phyloP scores from a whole-genome alignment of 2,113 vertebrate genomes.

The Zosterops hypoxanthus region DNA sequence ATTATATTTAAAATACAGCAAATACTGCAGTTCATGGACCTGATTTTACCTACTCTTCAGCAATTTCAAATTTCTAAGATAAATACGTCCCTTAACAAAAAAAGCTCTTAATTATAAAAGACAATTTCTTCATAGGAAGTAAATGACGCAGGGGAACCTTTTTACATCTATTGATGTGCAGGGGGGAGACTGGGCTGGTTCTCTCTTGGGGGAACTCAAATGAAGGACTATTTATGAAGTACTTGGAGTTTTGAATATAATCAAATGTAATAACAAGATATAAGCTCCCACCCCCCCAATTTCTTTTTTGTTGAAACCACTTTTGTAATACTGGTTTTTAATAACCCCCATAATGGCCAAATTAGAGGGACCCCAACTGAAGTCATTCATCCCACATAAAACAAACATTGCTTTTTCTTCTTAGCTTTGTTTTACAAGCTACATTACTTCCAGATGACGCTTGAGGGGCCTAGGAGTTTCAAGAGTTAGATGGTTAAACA shows the following conservation, averaged over 20 bases:
- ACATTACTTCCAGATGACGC: conserved; percentile 93
- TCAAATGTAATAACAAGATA: conserved; percentile 75
- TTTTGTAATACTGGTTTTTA: conserved; percentile 82
- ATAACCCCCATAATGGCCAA: conserved; percentile 84
- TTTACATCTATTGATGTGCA: conserved; percentile 4
- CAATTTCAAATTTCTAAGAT: not conserved
- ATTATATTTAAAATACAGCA: not conserved
- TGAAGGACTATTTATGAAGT: conserved; percentile 63
- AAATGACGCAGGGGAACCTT: conserved; percentile 47
- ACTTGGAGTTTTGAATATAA: conserved; percentile 71
- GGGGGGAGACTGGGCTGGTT: conserved; percentile 44
- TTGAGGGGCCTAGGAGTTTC: conserved; percentile 73
- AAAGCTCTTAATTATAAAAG: conserved; percentile 14
- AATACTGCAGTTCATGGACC: not conserved
- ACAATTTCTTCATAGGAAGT: conserved; percentile 51
- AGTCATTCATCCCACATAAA: conserved; percentile 90
- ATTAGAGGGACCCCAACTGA: conserved; percentile 87
- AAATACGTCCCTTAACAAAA: not conserved
- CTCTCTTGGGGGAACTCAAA: conserved; percentile 60
- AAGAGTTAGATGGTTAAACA: conserved; percentile 76
- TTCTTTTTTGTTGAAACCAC: conserved; percentile 72
- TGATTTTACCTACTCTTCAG: not conserved
- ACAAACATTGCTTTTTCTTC: conserved; percentile 85
- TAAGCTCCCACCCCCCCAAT: not conserved
- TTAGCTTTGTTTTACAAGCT: conserved; percentile 85